A percentile compares a stretch with the other conserved stretches of the same genome.
phyloP scores from a whole-genome alignment of 2,113 vertebrate genomes.

The Apistogramma diplotaenia region DNA sequence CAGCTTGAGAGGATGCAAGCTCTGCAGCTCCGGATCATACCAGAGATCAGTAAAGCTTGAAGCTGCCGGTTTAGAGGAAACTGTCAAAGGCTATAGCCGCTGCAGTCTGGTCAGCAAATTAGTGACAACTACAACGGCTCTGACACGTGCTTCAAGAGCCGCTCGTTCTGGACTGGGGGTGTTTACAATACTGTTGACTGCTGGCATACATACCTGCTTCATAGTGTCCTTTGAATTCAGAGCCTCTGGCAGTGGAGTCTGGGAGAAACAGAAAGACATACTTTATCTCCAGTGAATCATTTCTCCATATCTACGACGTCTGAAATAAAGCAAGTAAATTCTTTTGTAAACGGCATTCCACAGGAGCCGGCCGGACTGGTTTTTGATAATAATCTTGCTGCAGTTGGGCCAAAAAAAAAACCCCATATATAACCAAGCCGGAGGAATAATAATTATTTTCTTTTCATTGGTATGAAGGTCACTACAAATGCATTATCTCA shows the following conservation, averaged over 20 bases:
- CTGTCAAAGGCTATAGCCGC: neutral
- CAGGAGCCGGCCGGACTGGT: constrained; percentile 11
- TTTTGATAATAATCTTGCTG: constrained; percentile 19
- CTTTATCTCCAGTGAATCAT: neutral
- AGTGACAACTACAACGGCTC: neutral
- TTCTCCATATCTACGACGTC: constrained; percentile 8
- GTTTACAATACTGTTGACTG: neutral
- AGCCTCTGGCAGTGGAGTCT: constrained; percentile 78
- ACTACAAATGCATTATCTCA: constrained; percentile 43
- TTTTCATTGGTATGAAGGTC: constrained; percentile 40
- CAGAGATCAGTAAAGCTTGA: constrained; percentile 23
- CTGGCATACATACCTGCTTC: constrained; percentile 74
- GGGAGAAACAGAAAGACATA: constrained; percentile 31
- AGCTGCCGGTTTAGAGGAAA: neutral
- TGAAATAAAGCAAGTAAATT: constrained; percentile 23
- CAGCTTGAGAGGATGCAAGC: constrained; percentile 63
- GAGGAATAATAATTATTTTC: constrained; percentile 17
- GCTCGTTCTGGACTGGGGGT: neutral
- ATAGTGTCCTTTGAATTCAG: constrained; percentile 77
- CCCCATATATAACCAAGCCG: constrained; percentile 2
- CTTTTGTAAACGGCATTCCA: constrained; percentile 14
- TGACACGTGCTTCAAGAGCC: neutral
- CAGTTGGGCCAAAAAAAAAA: neutral
- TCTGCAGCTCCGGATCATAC: constrained; percentile 43
- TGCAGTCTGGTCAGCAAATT: neutral